A percentile compares a stretch with the other conserved stretches of the same genome.
Conservation (phyloP, 1,140 invertebrate genomes). For the Nasonia giraulti region DNA sequence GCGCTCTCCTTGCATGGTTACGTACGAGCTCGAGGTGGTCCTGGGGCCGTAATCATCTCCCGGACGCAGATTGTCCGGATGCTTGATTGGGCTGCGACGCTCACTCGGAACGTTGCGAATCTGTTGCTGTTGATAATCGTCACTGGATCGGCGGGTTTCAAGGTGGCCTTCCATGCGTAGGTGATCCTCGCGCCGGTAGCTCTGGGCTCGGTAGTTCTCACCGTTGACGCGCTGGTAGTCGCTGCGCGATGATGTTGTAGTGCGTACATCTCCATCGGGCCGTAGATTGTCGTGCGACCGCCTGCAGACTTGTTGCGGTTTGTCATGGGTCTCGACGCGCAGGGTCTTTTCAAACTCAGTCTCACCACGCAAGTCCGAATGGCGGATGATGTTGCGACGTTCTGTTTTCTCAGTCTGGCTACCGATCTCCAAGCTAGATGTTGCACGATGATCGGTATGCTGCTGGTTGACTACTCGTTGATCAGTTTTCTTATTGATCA, state of each 20-base stretch:
- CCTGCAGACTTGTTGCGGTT: neutral
- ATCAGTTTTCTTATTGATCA: neutral
- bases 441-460: neutral
- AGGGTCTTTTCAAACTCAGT: constrained; percentile 43
- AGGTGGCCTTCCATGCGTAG: constrained; percentile 61
- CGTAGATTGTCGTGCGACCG: neutral
- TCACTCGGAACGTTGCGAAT: constrained; percentile 61
- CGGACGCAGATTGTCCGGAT: constrained; percentile 71
- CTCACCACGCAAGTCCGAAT: constrained; percentile 31
- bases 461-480: neutral
- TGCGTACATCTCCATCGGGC: constrained; percentile 24
- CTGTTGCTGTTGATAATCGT: constrained; percentile 65
- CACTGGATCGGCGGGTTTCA: constrained; percentile 60
- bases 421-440: neutral
- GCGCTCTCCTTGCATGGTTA: constrained; percentile 61
- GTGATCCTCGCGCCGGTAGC: constrained; percentile 39
- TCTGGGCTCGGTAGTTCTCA: constrained; percentile 26
- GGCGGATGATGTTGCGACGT: constrained; percentile 28
- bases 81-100: constrained; percentile 63
- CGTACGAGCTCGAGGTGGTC: constrained; percentile 52
- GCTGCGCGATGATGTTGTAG: neutral
- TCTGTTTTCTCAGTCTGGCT: constrained; percentile 22
- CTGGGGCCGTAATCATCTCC: constrained; percentile 71
- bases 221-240: constrained; percentile 24
- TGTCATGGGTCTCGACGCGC: constrained; percentile 1